A percentile compares a stretch with the other conserved stretches of the same genome.
phyloP scores from a whole-genome alignment of 2,113 vertebrate genomes.

The Telmatochromis brichardi region DNA sequence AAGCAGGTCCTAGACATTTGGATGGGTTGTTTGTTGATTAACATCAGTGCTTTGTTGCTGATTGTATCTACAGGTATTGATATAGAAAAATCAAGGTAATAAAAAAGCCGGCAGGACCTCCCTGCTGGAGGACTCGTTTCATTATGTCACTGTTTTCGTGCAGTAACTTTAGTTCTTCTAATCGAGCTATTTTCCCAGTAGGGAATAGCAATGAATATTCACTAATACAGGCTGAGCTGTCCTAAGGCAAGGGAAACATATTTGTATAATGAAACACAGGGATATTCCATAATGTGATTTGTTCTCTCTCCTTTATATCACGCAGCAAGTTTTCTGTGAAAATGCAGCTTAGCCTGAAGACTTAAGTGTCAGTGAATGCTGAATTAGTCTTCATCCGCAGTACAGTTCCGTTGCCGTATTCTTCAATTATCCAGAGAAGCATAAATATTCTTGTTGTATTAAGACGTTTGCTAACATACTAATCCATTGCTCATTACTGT shows the following conservation, averaged over 20 bases:
- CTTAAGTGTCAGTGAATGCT: not conserved
- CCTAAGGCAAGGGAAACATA: not conserved
- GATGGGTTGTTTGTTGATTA: not conserved
- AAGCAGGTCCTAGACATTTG: not conserved
- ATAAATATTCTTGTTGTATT: not conserved
- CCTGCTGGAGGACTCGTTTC: not conserved
- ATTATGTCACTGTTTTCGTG: not conserved
- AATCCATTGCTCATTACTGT: not conserved
- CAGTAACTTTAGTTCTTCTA: not conserved
- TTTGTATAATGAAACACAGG: constrained; percentile 40
- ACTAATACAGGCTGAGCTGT: constrained; percentile 1
- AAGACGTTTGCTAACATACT: not conserved
- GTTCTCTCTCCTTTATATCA: not conserved
- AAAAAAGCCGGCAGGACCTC: not conserved
- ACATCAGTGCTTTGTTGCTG: not conserved
- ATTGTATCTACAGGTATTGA: not conserved
- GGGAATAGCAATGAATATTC: constrained; percentile 7
- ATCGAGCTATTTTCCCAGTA: not conserved
- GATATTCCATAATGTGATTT: constrained; percentile 17
- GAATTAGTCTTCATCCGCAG: not conserved
- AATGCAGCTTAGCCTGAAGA: not conserved
- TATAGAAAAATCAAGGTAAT: not conserved
- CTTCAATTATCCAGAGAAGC: not conserved
- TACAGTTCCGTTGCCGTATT: not conserved
- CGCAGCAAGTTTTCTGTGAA: not conserved